Conservation (phyloP, 1,140 invertebrate species). For the Diabrotica undecimpunctata region DNA sequence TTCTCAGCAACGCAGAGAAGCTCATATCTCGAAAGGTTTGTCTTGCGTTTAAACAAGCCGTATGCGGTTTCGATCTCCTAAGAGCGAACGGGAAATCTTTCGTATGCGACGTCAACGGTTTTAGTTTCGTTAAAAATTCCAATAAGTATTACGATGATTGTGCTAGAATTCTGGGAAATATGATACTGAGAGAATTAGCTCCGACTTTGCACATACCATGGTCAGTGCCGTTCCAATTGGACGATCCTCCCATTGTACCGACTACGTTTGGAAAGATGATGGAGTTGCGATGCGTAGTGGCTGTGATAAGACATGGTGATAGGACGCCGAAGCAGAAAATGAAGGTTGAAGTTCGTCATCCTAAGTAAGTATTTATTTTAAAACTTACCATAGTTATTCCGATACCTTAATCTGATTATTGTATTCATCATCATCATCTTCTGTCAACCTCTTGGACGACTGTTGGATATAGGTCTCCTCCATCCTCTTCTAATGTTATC, state of each 20-base stretch:
- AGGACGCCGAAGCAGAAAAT: conserved; percentile 99
- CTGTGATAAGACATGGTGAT: conserved; percentile 97
- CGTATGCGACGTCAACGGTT: conserved; percentile 99
- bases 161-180: conserved; percentile 90
- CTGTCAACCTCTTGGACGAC: too few species aligned
- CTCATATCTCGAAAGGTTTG: conserved; percentile 98
- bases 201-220: conserved; percentile 95
- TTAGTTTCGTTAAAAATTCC: conserved; percentile 99
- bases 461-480: too few species aligned
- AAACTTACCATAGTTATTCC: not conserved
- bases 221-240: conserved; percentile 93
- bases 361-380: conserved; percentile 65
- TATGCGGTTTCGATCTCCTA: conserved; percentile 98
- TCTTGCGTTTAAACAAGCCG: conserved; percentile 97
- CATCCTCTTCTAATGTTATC: too few species aligned
- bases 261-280: conserved; percentile 99
- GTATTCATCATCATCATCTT: conserved; percentile 1
- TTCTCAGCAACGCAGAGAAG: conserved; percentile 96
- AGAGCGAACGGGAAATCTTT: conserved; percentile 81
- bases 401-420: not conserved
- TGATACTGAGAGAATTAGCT: conserved; percentile 87
- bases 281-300: conserved; percentile 96
- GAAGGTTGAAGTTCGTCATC: conserved; percentile 99
- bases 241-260: conserved; percentile 98
- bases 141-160: conserved; percentile 99